A percentile compares a stretch with the other conserved stretches of the same genome.
Evolutionary conservation across 2,113 vertebrate genomes (phyloP).

Genomic region (Grantiella picta): DNA sequence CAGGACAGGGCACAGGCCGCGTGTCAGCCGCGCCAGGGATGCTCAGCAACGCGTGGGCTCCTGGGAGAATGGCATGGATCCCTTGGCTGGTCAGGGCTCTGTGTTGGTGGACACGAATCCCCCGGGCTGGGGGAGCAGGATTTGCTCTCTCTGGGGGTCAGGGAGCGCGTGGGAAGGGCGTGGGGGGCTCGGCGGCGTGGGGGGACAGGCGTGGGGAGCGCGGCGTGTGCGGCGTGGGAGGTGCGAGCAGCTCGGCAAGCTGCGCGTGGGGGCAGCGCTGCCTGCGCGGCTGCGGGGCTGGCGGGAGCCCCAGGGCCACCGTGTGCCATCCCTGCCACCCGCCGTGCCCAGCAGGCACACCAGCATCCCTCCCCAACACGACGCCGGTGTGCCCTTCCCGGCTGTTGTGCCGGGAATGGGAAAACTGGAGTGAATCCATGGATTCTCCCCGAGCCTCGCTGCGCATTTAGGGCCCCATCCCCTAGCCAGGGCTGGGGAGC

Average conservation of each 20-base stretch:
- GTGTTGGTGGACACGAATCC: accelerated
- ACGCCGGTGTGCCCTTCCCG: neutral
- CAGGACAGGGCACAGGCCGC: accelerated
- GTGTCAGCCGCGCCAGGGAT: accelerated
- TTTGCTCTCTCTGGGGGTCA: accelerated
- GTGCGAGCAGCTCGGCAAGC: constrained; percentile 22
- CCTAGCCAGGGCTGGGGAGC: neutral
- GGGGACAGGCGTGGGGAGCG: constrained; percentile 1
- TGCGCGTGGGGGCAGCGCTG: neutral
- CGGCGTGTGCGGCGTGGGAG: constrained; percentile 11
- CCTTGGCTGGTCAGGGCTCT: accelerated
- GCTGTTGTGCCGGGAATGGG: accelerated
- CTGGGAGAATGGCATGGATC: accelerated
- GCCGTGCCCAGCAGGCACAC: accelerated
- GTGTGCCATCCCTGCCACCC: neutral
- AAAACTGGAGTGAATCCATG: accelerated
- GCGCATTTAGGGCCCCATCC: neutral
- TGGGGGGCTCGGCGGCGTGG: neutral
- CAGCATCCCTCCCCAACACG: accelerated
- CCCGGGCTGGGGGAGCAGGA: neutral
- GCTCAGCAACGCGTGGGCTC: neutral
- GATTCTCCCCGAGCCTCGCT: neutral
- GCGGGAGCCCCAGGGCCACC: neutral
- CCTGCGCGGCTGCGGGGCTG: neutral
- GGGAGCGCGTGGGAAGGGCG: neutral